A percentile compares a stretch with the other conserved stretches of the same genome.
phyloP scores from a whole-genome alignment of 2,113 vertebrate species.

The Zosterops hypoxanthus region DNA sequence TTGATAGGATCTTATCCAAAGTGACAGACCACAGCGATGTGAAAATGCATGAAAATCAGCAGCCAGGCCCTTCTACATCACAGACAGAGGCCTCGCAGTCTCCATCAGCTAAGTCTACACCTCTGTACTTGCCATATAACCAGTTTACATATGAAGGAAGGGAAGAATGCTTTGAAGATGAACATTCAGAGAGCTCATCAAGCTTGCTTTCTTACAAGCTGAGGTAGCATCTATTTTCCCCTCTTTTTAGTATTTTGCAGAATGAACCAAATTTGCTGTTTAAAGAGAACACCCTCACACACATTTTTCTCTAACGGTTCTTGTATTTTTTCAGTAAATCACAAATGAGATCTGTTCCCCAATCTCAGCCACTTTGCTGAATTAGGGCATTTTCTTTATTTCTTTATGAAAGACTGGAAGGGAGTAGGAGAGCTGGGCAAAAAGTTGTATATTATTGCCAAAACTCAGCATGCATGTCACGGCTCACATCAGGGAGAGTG shows the following conservation, averaged over 20 bases:
- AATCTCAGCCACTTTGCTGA: neutral
- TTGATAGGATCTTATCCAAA: slow-evolving; percentile 94
- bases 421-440: neutral
- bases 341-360: neutral
- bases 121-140: slow-evolving; percentile 90
- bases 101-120: slow-evolving; percentile 80
- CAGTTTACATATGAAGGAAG: slow-evolving; percentile 93
- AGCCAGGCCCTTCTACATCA: slow-evolving; percentile 85
- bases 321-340: neutral
- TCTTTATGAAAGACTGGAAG: neutral
- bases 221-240: slow-evolving; percentile 65
- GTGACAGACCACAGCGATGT: slow-evolving; percentile 84
- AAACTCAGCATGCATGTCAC: neutral
- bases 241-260: neutral
- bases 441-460: neutral
- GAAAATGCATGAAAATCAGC: slow-evolving; percentile 82
- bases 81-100: slow-evolving; percentile 85
- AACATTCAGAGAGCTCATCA: slow-evolving; percentile 78
- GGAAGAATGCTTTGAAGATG: slow-evolving; percentile 85
- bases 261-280: neutral
- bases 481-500: neutral
- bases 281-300: neutral
- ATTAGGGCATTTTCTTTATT: slow-evolving; percentile 1
- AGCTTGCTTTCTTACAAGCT: slow-evolving; percentile 80
- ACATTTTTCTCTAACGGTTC: neutral